A percentile compares a stretch with the other conserved stretches of the same genome.
Conservation (phyloP, 2,113 vertebrate genomes). For the Recurvirostra avosetta region DNA sequence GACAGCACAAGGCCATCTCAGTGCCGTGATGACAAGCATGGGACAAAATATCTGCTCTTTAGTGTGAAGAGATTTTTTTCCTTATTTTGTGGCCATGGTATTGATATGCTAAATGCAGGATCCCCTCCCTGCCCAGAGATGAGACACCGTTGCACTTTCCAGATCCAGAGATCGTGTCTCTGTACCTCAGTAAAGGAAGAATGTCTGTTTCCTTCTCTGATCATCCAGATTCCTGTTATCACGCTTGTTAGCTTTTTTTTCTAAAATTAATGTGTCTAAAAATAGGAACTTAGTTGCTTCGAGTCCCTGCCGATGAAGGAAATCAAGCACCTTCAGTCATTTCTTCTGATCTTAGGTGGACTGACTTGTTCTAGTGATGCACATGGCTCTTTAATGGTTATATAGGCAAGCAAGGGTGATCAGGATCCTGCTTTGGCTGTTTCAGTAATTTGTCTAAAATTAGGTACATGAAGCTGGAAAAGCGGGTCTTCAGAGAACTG, state of each 20-base stretch:
- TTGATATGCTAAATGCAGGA: background rate
- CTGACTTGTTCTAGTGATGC: background rate
- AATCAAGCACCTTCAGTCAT: background rate
- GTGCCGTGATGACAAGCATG: background rate
- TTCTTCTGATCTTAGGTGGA: background rate
- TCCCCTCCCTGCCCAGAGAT: background rate
- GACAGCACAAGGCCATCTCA: background rate
- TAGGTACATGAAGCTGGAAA: background rate
- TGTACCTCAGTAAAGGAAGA: background rate
- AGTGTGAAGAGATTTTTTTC: background rate
- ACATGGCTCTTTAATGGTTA: background rate
- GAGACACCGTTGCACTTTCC: background rate
- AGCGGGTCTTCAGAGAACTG: background rate
- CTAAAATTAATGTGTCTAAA: background rate
- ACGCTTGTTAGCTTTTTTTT: background rate
- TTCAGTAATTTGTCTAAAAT: background rate
- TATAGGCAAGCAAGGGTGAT: background rate
- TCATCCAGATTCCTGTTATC: background rate
- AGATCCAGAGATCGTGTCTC: background rate
- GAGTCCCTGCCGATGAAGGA: background rate
- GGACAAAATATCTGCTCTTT: background rate
- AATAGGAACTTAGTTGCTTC: background rate
- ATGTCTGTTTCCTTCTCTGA: background rate
- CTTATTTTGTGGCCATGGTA: background rate
- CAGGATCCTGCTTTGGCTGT: background rate